A percentile compares a stretch with the other conserved stretches of the same genome.
Conservation (phyloP, 2,113 vertebrate genomes). For the Corythaixoides concolor region DNA sequence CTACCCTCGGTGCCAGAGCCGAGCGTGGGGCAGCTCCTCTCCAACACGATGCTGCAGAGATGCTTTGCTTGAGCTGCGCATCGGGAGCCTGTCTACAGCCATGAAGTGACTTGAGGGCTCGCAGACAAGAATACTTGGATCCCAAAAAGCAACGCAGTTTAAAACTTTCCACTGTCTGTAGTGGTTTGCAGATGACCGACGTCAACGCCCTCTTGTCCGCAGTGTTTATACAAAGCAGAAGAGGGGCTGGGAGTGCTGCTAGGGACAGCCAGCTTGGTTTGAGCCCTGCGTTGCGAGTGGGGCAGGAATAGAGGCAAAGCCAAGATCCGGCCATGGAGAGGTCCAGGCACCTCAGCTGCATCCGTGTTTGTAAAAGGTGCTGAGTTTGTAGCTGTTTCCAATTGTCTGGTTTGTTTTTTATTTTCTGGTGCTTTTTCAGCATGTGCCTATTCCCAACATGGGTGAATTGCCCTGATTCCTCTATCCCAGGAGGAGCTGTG, state of each 20-base stretch:
- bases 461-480: background rate
- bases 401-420: fast-evolving
- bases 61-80: background rate
- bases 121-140: background rate
- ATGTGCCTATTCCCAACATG: fast-evolving
- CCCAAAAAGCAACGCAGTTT: fast-evolving
- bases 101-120: background rate
- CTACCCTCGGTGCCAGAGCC: fast-evolving
- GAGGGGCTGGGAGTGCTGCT: background rate
- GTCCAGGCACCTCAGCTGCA: background rate
- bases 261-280: background rate
- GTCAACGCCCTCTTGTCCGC: background rate
- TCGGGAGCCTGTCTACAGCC: background rate
- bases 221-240: background rate
- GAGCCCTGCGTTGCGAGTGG: background rate
- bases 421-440: background rate
- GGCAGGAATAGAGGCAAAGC: background rate
- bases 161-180: background rate
- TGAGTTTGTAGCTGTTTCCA: background rate
- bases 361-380: background rate
- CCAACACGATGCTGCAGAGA: fast-evolving
- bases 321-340: fast-evolving
- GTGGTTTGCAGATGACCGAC: background rate
- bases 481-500: background rate
- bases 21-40: background rate